A percentile compares a stretch with the other conserved stretches of the same genome.
These are phyloP conservation scores for Rhagoletis zephyria DNA, from an alignment of 1,140 invertebrate species.

Conservation along the genomic window DNA sequence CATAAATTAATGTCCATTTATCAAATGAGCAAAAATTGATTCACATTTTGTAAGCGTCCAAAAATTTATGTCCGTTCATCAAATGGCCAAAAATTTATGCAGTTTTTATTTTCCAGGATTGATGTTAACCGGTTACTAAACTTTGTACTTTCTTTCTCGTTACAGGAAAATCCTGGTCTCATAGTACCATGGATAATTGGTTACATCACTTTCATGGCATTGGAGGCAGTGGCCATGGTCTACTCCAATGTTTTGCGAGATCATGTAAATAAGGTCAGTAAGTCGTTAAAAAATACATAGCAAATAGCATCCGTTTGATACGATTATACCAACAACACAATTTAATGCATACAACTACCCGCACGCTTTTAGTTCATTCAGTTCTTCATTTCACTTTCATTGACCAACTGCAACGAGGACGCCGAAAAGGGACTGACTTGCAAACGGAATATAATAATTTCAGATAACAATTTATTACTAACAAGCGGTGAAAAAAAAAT, in stretches of 20 bases:
- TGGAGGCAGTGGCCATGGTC: conserved; percentile 83
- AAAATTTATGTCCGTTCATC: too few relatives aligned
- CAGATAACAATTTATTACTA: conserved; percentile 26
- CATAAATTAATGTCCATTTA: too few relatives aligned
- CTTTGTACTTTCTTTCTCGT: conserved; percentile 60
- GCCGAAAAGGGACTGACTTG: neutral
- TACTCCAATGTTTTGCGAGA: conserved; percentile 84
- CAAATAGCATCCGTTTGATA: neutral
- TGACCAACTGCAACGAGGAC: neutral
- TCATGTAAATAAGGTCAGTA: conserved; percentile 82
- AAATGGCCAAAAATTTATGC: too few relatives aligned
- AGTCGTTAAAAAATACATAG: neutral
- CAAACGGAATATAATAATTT: neutral
- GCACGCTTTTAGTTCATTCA: neutral
- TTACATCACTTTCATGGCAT: conserved; percentile 82
- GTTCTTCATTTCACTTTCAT: conserved; percentile 3
- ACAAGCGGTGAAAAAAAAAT: neutral
- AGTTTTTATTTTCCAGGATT: too few relatives aligned
- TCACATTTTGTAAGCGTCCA: too few relatives aligned
- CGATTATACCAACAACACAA: neutral
- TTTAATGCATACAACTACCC: neutral
- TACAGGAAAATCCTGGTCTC: conserved; percentile 80
- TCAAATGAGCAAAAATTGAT: too few relatives aligned
- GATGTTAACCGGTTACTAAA: too few relatives aligned
- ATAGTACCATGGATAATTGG: conserved; percentile 83